phyloP scores from a whole-genome alignment of 2,113 vertebrate genomes.

The Ornithorhynchus anatinus region DNA sequence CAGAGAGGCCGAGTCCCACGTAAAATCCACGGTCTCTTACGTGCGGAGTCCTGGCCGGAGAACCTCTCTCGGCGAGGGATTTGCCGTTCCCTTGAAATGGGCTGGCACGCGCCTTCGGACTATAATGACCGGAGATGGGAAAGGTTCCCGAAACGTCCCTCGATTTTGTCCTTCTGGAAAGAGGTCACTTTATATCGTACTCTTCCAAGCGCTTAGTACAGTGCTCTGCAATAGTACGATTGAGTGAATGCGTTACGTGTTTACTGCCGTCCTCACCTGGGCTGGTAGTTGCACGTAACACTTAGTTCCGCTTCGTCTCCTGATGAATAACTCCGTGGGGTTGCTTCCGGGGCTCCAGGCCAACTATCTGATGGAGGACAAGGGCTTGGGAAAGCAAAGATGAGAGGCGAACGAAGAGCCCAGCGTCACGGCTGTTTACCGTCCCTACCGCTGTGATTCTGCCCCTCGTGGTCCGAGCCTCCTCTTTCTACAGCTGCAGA shows the following conservation, averaged over 20 bases:
- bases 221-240: neutral
- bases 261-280: neutral
- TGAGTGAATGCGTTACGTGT: neutral
- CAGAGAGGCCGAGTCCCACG: no score
- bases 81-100: no score
- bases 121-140: no score
- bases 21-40: no score
- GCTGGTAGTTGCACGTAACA: neutral
- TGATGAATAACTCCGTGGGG: conserved; percentile 10
- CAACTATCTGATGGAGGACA: conserved; percentile 6
- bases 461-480: neutral
- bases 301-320: neutral
- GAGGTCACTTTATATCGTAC: no score
- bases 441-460: neutral
- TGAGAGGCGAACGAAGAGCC: conserved; percentile 19
- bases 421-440: conserved; percentile 11
- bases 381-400: conserved; percentile 18
- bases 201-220: no score
- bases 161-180: no score
- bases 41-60: no score
- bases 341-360: neutral
- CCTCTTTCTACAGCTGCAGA: conserved; percentile 34
- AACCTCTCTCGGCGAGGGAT: no score
- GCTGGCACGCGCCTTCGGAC: no score
- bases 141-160: no score